Evolutionary conservation across 2,797 vertebrate species (phyloP).

Genomic region (Neosalanx taihuensis): DNA sequence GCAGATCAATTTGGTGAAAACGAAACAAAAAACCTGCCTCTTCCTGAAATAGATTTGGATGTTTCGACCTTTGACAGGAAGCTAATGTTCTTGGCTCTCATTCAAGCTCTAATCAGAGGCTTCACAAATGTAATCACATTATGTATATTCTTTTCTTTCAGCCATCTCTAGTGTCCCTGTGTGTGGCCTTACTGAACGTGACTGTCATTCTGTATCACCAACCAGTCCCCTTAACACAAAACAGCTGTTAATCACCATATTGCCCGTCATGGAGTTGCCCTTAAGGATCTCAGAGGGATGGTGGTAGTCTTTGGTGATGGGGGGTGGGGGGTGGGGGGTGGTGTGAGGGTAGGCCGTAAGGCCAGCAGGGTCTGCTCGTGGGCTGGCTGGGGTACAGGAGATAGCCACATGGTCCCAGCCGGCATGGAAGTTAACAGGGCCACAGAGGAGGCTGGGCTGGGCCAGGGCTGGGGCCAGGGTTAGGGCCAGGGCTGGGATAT

Average conservation of each 20-base stretch:
- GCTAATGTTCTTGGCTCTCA: constrained; percentile 36
- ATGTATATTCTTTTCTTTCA: constrained; percentile 31
- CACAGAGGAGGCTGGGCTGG: constrained; percentile 55
- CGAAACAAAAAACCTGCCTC: constrained; percentile 23
- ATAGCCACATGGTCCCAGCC: constrained; percentile 58
- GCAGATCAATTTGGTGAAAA: not conserved
- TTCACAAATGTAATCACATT: not conserved
- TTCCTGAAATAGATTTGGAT: constrained; percentile 49
- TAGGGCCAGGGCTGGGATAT: constrained; percentile 64
- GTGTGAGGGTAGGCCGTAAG: no score
- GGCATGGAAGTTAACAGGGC: constrained; percentile 75
- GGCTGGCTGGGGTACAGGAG: constrained; percentile 51
- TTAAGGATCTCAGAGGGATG: constrained; percentile 52
- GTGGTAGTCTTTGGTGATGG: constrained; percentile 36
- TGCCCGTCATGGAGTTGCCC: constrained; percentile 65
- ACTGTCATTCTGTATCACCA: constrained; percentile 59
- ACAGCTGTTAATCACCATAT: constrained; percentile 60
- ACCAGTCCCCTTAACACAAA: constrained; percentile 54
- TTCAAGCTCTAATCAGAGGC: constrained; percentile 24
- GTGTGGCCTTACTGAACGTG: constrained; percentile 36
- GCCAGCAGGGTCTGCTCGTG: constrained; percentile 43
- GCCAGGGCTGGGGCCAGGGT: no score
- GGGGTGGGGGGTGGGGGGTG: constrained; percentile 33
- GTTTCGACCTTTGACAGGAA: constrained; percentile 44
- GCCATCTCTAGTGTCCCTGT: not conserved